These are phyloP conservation scores for Vulpes ferrilata DNA, from an alignment of 2,113 vertebrate genomes.

Conservation along the genomic window DNA sequence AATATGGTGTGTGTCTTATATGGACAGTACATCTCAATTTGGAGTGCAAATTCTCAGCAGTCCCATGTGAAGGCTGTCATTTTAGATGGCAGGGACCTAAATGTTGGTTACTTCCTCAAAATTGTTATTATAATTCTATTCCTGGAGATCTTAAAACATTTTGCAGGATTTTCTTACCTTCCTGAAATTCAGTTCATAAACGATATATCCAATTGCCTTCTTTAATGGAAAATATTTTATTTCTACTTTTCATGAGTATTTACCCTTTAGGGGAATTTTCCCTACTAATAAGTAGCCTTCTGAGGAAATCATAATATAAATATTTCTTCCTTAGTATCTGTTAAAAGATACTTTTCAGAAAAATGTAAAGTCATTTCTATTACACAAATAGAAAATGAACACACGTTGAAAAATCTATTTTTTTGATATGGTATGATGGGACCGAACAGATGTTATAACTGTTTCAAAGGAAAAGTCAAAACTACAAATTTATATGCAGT, in stretches of 20 bases:
- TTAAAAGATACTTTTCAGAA: conserved; percentile 38
- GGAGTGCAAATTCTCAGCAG: no score
- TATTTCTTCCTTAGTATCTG: not conserved
- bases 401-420: not conserved
- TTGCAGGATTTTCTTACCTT: not conserved
- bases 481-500: not conserved
- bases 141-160: not conserved
- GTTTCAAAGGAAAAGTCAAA: not conserved
- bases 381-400: not conserved
- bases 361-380: not conserved
- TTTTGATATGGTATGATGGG: not conserved
- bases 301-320: not conserved
- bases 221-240: conserved; percentile 9
- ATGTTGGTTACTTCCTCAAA: not conserved
- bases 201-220: not conserved
- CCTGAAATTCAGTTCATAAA: conserved; percentile 12
- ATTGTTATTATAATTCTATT: not conserved
- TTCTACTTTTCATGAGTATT: not conserved
- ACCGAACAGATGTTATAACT: not conserved
- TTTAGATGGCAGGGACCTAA: not conserved
- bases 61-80: not conserved
- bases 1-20: not conserved
- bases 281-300: not conserved
- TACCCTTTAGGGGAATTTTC: not conserved
- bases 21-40: not conserved